Percentiles rank a stretch among this genome's conserved stretches.
Evolutionary conservation across 2,888 invertebrate species (phyloP).

Genomic region (Cephus runcator): DNA sequence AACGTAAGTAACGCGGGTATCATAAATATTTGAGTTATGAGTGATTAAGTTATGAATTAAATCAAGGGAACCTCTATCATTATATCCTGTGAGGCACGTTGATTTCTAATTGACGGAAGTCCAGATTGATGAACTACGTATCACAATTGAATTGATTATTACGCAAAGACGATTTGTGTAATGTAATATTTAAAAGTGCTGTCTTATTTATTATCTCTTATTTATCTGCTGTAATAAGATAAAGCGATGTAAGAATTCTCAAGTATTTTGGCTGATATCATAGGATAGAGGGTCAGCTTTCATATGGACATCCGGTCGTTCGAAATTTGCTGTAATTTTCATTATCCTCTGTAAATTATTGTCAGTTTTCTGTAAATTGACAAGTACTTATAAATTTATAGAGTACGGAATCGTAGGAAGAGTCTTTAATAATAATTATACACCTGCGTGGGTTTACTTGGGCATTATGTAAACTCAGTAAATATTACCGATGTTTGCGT

Average conservation of each 20-base stretch:
- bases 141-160: background rate
- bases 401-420: background rate
- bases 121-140: background rate
- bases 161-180: background rate
- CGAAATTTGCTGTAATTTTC: background rate
- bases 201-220: background rate
- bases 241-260: background rate
- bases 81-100: background rate
- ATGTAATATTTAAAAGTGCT: background rate
- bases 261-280: background rate
- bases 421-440: background rate
- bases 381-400: background rate
- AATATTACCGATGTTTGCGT: background rate
- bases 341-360: background rate
- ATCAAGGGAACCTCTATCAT: background rate
- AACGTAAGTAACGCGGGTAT: constrained; percentile 62
- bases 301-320: background rate
- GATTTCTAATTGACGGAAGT: background rate
- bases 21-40: background rate
- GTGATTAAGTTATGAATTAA: background rate
- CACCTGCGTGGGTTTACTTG: background rate
- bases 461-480: background rate
- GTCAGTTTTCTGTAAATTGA: background rate
- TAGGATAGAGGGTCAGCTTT: background rate
- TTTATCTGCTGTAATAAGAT: background rate